Evolutionary conservation across 2,113 vertebrate species (phyloP), one percentile per base, ranked within the genome.

Genomic region (Colinus virginianus): DNA sequence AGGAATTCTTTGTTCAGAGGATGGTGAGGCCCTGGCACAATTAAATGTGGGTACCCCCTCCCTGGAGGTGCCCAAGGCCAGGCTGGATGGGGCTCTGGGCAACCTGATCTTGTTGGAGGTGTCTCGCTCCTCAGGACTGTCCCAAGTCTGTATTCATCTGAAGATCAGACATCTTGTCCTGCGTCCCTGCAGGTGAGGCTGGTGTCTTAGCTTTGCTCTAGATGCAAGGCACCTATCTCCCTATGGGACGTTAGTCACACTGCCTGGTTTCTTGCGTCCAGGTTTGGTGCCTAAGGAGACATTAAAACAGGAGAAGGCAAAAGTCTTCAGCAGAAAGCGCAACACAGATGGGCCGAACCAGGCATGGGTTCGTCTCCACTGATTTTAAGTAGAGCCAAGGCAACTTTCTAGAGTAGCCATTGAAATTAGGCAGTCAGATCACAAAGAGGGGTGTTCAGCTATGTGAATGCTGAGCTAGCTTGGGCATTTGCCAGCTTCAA

Each of bases 161-260:
- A 63, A 74, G 23, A 59, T 56, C 62, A 78, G 66, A 53, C 56
- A 15, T 89, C 23, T 45, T 23, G 20, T 13, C 26, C 51, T 42
- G 32, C 11, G 8, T 78, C 19, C 69, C 72, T 82, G 23, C 61
- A 58, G 26, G 49, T 16, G 30, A 84, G 25, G 19, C 26, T 78
- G 36, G n/a, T 68, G 42, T 38, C 0, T 0, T 26, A 59, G 34
- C 9, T 78, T 72, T 82, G 59, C n/a, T 45, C 59, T 48, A 23
- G 22, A 28, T 40, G 23, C 28, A 56, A 63, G 53, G 62, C 2
- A 1, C 42, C 56, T 67, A 1, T 55, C 17, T 68, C n/a, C 59
- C 49, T 76, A 1, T 0, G 20, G 20, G 26, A 36, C 8, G 6
- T 66, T 58, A 34, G 28, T 70, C 70, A 43, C 0, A 0, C 10